phyloP scores from a whole-genome alignment of 2,113 vertebrate species.

The Amblyopsis rosae region DNA sequence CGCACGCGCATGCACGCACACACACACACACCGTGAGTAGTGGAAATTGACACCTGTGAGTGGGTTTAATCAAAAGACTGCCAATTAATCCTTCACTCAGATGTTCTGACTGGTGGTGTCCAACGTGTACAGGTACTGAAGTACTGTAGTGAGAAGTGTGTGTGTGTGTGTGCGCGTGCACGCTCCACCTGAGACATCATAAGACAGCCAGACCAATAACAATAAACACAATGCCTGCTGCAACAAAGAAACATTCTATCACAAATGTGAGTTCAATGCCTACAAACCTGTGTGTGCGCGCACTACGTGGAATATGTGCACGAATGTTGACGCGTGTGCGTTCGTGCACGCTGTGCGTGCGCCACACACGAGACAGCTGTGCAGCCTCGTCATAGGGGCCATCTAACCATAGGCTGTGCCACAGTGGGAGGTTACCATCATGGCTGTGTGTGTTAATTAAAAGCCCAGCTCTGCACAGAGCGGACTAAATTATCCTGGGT shows the following conservation, averaged over 20 bases:
- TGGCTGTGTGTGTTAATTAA: slow-evolving; percentile 64
- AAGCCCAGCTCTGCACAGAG: slow-evolving; percentile 49
- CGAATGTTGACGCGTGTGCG: neutral
- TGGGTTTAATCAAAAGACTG: slow-evolving; percentile 21
- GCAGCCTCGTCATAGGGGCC: slow-evolving; percentile 36
- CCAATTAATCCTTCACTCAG: slow-evolving; percentile 25
- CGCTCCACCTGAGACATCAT: neutral
- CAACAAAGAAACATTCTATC: too few species aligned
- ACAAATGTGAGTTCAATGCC: too few species aligned
- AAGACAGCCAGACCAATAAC: too few species aligned
- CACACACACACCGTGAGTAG: neutral
- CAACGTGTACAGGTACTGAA: neutral
- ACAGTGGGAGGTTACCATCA: slow-evolving; percentile 52
- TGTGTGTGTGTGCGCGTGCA: neutral
- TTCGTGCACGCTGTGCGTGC: slow-evolving; percentile 2
- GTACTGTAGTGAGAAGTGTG: neutral
- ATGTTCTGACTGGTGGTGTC: slow-evolving; percentile 11
- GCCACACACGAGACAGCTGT: slow-evolving; percentile 38
- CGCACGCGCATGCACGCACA: neutral
- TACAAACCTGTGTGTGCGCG: neutral
- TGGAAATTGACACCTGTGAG: slow-evolving; percentile 24
- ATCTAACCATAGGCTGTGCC: slow-evolving; percentile 46
- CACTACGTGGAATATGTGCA: neutral
- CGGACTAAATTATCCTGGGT: slow-evolving; percentile 61
- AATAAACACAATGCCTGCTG: too few species aligned